Percentiles rank a stretch among this genome's conserved stretches.
phyloP scores from a whole-genome alignment of 2,888 invertebrate species.

The Heliconius hortense region DNA sequence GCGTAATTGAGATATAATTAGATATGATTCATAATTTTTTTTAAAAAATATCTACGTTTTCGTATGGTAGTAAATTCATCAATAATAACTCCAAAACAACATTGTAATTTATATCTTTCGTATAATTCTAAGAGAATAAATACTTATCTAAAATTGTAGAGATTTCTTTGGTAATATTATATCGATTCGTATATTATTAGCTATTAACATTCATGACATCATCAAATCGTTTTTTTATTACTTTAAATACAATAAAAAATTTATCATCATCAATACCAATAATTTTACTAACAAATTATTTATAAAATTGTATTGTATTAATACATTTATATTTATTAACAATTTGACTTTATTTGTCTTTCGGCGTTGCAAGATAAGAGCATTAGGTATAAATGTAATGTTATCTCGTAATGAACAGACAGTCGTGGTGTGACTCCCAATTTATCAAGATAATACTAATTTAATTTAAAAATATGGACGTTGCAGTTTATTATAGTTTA shows the following conservation, averaged over 20 bases:
- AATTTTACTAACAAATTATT: background rate
- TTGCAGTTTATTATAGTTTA: background rate
- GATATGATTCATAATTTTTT: background rate
- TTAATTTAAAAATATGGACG: background rate
- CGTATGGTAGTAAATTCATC: background rate
- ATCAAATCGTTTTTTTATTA: background rate
- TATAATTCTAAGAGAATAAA: background rate
- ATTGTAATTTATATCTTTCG: no score
- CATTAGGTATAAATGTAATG: background rate
- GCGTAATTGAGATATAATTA: background rate
- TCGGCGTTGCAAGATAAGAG: background rate
- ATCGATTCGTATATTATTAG: background rate
- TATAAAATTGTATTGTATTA: background rate
- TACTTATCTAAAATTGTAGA: background rate
- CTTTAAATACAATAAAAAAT: background rate
- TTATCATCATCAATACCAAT: background rate
- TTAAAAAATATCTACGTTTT: background rate
- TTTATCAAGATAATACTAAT: background rate
- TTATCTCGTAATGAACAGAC: background rate
- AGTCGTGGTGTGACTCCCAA: background rate
- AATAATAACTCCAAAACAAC: no score
- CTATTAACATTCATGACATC: background rate
- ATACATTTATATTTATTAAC: background rate
- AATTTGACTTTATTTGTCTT: conserved; percentile 16
- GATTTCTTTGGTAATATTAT: no score